These are phyloP conservation scores for Chlorops oryzae DNA, from an alignment of 1,140 invertebrate species.

Conservation along the genomic window DNA sequence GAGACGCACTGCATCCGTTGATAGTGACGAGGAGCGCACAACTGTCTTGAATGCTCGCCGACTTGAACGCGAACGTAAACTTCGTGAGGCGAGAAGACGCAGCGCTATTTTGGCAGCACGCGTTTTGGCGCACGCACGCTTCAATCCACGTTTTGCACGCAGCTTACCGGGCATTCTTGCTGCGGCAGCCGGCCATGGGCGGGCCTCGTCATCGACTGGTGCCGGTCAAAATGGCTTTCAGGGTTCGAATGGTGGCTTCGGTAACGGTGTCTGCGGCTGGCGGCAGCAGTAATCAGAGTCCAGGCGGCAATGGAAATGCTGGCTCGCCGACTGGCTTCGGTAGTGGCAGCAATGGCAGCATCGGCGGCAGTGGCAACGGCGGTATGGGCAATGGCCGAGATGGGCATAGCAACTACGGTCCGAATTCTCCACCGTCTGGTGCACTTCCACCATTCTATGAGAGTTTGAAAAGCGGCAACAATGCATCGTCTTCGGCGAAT, in stretches of 20 bases:
- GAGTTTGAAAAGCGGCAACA: conserved; percentile 68
- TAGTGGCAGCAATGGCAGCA: conserved; percentile 55
- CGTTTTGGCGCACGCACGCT: conserved; percentile 41
- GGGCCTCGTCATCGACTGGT: conserved; percentile 52
- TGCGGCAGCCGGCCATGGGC: conserved; percentile 69
- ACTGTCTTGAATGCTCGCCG: conserved; percentile 23
- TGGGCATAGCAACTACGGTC: conserved; percentile 72
- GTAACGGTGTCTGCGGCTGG: conserved; percentile 37
- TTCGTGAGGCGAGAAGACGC: conserved; percentile 35
- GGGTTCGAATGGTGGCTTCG: conserved; percentile 34
- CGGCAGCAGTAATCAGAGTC: conserved; percentile 48
- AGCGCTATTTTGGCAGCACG: conserved; percentile 41
- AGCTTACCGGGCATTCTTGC: conserved; percentile 51
- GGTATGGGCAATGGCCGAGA: conserved; percentile 67
- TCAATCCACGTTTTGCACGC: conserved; percentile 48
- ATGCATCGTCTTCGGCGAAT: conserved; percentile 51
- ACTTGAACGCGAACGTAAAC: conserved; percentile 30
- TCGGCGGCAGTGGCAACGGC: conserved; percentile 60
- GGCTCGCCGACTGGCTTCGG: conserved; percentile 52
- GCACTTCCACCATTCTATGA: conserved; percentile 79
- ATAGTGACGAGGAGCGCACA: conserved; percentile 49
- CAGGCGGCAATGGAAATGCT: conserved; percentile 52
- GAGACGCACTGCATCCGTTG: conserved; percentile 60
- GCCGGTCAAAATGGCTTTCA: conserved; percentile 47
- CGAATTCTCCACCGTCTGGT: conserved; percentile 73